Conservation (phyloP, 2,888 invertebrate genomes). For the Conops quadrifasciatus region DNA sequence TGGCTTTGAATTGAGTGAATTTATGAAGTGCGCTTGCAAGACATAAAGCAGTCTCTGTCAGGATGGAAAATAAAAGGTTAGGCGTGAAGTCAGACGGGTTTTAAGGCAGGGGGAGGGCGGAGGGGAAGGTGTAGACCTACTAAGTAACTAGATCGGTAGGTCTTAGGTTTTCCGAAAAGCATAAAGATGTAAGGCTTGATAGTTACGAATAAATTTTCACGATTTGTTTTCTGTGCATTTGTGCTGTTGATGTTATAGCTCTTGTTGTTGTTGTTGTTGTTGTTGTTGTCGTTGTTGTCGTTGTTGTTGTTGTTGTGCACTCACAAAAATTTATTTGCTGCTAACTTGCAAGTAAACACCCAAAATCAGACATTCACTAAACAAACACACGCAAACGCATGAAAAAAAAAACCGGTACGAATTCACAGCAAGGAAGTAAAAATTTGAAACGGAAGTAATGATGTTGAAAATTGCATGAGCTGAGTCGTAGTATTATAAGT, state of each 20-base stretch:
- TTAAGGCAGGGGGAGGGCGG: neutral
- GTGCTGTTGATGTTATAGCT: neutral
- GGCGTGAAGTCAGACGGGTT: neutral
- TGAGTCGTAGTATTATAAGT: neutral
- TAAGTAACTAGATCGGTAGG: neutral
- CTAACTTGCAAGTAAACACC: slow-evolving; percentile 18
- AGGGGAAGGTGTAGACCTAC: neutral
- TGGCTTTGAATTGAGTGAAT: slow-evolving; percentile 37
- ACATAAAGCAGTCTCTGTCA: slow-evolving; percentile 24
- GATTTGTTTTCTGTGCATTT: neutral
- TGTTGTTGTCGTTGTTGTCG: neutral
- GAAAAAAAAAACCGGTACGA: neutral
- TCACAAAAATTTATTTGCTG: slow-evolving; percentile 39
- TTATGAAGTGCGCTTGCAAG: slow-evolving; percentile 39
- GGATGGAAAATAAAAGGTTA: neutral
- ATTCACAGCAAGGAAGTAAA: slow-evolving; percentile 31
- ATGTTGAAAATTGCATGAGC: slow-evolving; percentile 33
- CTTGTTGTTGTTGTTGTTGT: neutral
- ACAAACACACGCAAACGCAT: neutral
- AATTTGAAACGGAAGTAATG: slow-evolving; percentile 39
- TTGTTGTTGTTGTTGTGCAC: slow-evolving; percentile 24
- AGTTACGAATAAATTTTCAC: neutral
- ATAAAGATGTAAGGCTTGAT: neutral
- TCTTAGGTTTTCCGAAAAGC: neutral
- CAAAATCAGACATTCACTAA: neutral